phyloP scores from a whole-genome alignment of 2,888 invertebrate genomes.

The Nephrotoma appendiculata region DNA sequence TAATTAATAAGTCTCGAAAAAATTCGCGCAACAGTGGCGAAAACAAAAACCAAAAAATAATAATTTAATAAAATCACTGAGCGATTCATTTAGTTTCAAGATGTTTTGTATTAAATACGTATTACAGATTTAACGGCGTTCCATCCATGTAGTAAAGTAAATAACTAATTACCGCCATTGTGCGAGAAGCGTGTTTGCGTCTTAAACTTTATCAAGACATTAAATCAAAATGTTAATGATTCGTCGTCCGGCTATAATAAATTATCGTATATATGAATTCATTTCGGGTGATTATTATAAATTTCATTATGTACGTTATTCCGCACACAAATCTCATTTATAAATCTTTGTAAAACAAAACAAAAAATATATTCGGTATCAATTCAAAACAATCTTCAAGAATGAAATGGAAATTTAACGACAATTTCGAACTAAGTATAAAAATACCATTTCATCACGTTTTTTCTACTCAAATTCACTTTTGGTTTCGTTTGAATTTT shows the following conservation, averaged over 20 bases:
- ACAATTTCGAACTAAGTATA: neutral
- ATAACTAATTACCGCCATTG: no score
- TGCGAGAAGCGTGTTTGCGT: no score
- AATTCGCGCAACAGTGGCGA: no score
- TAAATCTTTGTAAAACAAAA: neutral
- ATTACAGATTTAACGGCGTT: no score
- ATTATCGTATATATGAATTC: neutral
- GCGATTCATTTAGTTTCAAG: no score
- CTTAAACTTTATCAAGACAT: neutral
- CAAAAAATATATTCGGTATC: neutral
- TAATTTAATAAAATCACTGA: no score
- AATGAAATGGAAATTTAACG: neutral
- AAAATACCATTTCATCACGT: neutral
- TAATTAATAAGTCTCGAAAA: no score
- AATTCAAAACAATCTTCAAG: neutral
- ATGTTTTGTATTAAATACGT: no score
- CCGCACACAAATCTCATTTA: neutral
- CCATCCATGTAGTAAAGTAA: no score
- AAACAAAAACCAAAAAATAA: no score
- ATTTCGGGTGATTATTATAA: neutral
- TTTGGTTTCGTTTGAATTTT: neutral
- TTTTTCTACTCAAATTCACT: neutral
- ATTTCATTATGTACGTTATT: neutral
- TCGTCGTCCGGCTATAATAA: neutral
- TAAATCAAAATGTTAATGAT: neutral